Conservation (phyloP, 2,888 invertebrate species). For the Dryococelus australis region DNA sequence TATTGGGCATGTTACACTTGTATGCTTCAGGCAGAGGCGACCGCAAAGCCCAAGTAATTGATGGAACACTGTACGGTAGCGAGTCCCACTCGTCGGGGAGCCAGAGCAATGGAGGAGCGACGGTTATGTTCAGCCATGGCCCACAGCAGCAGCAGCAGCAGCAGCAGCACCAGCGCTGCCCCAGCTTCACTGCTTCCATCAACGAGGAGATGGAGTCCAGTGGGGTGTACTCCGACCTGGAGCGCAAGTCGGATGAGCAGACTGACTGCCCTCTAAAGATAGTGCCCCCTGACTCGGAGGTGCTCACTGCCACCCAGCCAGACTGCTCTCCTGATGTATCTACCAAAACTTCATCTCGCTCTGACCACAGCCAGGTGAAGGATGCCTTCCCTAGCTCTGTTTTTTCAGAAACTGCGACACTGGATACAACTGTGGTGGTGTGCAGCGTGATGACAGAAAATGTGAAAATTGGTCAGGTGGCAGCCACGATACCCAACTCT, state of each 20-base stretch:
- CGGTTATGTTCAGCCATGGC: background rate
- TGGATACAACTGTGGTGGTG: background rate
- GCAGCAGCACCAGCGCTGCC: slow-evolving; percentile 51
- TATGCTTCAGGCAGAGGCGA: slow-evolving; percentile 68
- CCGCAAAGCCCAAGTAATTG: slow-evolving; percentile 83
- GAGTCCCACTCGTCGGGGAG: slow-evolving; percentile 40
- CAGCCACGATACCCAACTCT: slow-evolving; percentile 17
- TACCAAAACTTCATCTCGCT: slow-evolving; percentile 60
- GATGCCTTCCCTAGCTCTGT: background rate
- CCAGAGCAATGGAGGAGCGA: slow-evolving; percentile 48
- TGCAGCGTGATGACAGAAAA: slow-evolving; percentile 24
- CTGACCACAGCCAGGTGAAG: slow-evolving; percentile 41
- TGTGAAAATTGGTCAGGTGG: slow-evolving; percentile 23
- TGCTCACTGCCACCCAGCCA: background rate
- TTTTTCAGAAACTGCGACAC: background rate
- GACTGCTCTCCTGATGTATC: slow-evolving; percentile 70
- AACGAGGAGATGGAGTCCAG: slow-evolving; percentile 90
- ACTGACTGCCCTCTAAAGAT: slow-evolving; percentile 52
- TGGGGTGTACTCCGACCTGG: slow-evolving; percentile 87
- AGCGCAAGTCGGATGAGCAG: slow-evolving; percentile 73
- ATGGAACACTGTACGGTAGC: slow-evolving; percentile 83
- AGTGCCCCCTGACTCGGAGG: slow-evolving; percentile 45
- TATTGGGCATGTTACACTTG: no score
- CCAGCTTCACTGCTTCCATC: slow-evolving; percentile 62
- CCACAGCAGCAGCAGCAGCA: slow-evolving; percentile 37